Conservation (phyloP, 2,113 vertebrate species). For the Alethe castanea region DNA sequence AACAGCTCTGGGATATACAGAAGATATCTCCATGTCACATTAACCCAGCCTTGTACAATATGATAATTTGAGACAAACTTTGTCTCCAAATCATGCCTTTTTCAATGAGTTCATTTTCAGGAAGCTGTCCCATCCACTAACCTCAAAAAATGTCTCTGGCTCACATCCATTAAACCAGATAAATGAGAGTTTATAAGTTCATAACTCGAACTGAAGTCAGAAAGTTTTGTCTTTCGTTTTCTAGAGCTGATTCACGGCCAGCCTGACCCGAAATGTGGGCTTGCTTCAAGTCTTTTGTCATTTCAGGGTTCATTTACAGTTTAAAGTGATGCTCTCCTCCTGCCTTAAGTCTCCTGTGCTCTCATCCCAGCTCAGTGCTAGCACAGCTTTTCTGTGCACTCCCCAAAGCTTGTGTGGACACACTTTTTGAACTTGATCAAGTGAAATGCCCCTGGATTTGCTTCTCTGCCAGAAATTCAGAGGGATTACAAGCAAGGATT, state of each 20-base stretch:
- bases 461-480: not conserved
- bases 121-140: not conserved
- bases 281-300: not conserved
- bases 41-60: not conserved
- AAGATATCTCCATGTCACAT: not conserved
- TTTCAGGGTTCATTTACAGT: conserved; percentile 30
- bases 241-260: conserved; percentile 1
- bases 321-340: not conserved
- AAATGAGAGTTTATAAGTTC: conserved; percentile 40
- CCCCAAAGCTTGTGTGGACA: not conserved
- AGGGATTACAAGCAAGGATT: not conserved
- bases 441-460: not conserved
- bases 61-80: not conserved
- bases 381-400: not conserved
- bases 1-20: not conserved
- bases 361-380: not conserved
- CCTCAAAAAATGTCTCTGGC: conserved; percentile 30
- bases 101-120: conserved; percentile 36
- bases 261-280: not conserved
- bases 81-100: not conserved
- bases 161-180: not conserved
- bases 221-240: conserved; percentile 14
- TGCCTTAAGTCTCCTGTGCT: not conserved
- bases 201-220: conserved; percentile 18
- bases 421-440: not conserved